Conservation (phyloP, 2,113 vertebrate species). For the Nothocercus nigrocapillus region DNA sequence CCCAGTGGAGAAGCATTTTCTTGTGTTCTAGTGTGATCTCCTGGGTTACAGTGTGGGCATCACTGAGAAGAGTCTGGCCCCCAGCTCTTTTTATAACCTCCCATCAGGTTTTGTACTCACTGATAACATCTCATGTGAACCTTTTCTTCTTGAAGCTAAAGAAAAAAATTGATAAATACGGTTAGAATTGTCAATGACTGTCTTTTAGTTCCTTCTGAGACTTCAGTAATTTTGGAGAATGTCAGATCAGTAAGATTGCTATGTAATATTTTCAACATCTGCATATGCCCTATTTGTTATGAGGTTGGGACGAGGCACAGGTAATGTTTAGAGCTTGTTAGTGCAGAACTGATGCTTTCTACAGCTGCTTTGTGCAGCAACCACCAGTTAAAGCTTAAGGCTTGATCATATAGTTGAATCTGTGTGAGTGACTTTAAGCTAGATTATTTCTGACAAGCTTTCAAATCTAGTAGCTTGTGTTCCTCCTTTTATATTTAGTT, state of each 20-base stretch:
- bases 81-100: background rate
- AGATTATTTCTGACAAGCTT: background rate
- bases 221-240: background rate
- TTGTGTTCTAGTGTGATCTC: background rate
- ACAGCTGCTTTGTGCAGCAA: background rate
- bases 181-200: background rate
- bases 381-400: background rate
- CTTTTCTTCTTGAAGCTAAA: no score
- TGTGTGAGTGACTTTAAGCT: background rate
- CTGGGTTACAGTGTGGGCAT: background rate
- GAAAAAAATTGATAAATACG: no score
- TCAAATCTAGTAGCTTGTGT: background rate
- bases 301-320: background rate
- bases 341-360: background rate
- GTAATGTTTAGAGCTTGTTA: background rate
- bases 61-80: background rate
- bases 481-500: background rate
- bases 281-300: background rate
- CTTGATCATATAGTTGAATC: background rate
- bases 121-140: no score
- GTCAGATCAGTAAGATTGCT: background rate
- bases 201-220: background rate
- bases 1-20: background rate
- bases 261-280: background rate
- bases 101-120: background rate